phyloP scores from a whole-genome alignment of 2,113 vertebrate genomes.

The Chaetura pelagica region DNA sequence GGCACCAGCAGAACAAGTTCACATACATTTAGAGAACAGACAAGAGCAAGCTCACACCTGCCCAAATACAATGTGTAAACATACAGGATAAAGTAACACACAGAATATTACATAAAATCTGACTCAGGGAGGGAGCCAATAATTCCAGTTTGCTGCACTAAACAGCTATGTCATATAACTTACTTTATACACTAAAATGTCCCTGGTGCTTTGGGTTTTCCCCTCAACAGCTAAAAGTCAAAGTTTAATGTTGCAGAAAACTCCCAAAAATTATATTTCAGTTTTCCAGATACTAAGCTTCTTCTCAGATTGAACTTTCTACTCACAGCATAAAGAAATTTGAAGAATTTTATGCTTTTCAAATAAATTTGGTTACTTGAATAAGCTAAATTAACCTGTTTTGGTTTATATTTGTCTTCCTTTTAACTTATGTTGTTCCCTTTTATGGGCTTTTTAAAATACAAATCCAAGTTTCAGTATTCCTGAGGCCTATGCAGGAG shows the following conservation, averaged over 20 bases:
- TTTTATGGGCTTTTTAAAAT: neutral
- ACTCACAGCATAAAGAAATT: neutral
- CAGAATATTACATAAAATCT: conserved; percentile 30
- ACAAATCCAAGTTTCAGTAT: neutral
- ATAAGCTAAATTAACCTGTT: neutral
- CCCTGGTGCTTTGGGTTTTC: neutral
- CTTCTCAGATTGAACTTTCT: neutral
- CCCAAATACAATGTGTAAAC: conserved; percentile 36
- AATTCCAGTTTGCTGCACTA: neutral
- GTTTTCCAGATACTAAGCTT: neutral
- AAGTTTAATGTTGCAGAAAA: neutral
- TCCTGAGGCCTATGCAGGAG: neutral
- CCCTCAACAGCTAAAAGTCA: neutral
- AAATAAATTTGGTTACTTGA: neutral
- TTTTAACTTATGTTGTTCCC: neutral
- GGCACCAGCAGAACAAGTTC: conserved; percentile 61
- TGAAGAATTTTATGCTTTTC: neutral
- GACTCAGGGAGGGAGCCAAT: neutral
- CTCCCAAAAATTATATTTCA: neutral
- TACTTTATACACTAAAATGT: neutral
- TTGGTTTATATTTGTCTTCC: neutral
- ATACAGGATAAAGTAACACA: conserved; percentile 12
- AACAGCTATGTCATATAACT: neutral
- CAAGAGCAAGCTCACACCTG: conserved; percentile 54
- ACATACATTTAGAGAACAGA: neutral